These are phyloP conservation scores for Bilobella aurantiaca DNA, from an alignment of 1,140 invertebrate species.

Conservation along the genomic window DNA sequence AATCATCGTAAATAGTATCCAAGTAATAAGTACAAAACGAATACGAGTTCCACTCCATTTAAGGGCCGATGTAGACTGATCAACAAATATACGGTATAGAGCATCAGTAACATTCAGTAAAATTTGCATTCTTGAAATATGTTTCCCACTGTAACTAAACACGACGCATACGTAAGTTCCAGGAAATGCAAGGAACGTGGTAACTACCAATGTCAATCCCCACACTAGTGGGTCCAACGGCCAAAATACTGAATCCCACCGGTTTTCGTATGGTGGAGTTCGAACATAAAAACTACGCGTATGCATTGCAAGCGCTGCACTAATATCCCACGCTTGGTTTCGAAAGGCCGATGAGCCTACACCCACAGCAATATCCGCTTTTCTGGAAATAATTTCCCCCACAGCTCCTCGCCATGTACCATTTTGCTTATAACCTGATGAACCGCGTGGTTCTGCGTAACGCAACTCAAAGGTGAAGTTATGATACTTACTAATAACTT, in stretches of 20 bases:
- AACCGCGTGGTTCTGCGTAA: neutral
- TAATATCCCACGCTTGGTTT: neutral
- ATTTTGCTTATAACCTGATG: neutral
- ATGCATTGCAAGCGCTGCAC: neutral
- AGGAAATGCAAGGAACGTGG: neutral
- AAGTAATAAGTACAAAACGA: neutral
- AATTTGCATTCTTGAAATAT: neutral
- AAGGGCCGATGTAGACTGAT: neutral
- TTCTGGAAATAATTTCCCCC: neutral
- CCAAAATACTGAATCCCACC: neutral
- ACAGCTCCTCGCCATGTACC: neutral
- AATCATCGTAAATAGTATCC: neutral
- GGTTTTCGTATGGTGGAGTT: neutral
- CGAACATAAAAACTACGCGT: neutral
- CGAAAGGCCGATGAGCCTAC: neutral
- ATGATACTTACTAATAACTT: neutral
- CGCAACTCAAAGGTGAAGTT: slow-evolving; percentile 1
- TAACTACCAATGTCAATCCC: neutral
- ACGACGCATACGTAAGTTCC: neutral
- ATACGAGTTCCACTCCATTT: neutral
- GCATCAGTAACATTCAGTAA: neutral
- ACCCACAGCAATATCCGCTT: neutral
- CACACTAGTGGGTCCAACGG: neutral
- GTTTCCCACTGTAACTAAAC: too few relatives aligned
- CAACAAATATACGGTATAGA: neutral